Conservation (phyloP, 2,888 invertebrate species). For the Andrena hattorfiana region DNA sequence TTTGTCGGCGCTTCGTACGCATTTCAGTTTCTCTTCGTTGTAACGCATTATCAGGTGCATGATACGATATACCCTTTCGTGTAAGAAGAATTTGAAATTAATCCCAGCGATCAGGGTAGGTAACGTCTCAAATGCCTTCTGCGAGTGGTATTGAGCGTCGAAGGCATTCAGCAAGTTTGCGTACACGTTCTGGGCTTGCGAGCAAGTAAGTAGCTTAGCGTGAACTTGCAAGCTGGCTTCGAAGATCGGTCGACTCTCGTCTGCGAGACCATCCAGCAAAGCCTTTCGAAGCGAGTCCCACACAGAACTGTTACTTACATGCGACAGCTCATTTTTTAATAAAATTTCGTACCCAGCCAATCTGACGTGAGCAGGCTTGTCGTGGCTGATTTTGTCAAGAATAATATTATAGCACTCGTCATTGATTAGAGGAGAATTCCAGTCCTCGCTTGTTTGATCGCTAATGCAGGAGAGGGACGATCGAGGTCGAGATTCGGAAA, state of each 20-base stretch:
- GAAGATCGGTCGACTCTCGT: slow-evolving; percentile 80
- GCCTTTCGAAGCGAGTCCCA: slow-evolving; percentile 77
- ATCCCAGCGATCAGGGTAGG: slow-evolving; percentile 80
- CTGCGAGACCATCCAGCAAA: slow-evolving; percentile 78
- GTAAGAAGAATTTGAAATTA: slow-evolving; percentile 81
- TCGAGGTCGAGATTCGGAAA: slow-evolving; percentile 69
- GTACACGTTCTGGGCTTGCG: slow-evolving; percentile 74
- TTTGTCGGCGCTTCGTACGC: slow-evolving; percentile 75
- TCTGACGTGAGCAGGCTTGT: slow-evolving; percentile 82
- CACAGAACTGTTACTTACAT: slow-evolving; percentile 64
- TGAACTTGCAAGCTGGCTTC: slow-evolving; percentile 81
- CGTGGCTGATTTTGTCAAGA: slow-evolving; percentile 76
- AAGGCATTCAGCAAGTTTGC: slow-evolving; percentile 78
- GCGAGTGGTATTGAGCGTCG: slow-evolving; percentile 76
- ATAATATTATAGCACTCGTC: slow-evolving; percentile 72
- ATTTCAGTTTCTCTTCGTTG: slow-evolving; percentile 80
- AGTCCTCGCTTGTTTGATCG: slow-evolving; percentile 80
- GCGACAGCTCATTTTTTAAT: slow-evolving; percentile 77
- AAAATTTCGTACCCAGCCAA: slow-evolving; percentile 82
- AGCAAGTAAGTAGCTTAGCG: slow-evolving; percentile 70
- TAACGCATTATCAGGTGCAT: slow-evolving; percentile 77
- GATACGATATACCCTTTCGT: slow-evolving; percentile 81
- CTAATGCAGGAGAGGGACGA: slow-evolving; percentile 77
- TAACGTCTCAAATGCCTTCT: slow-evolving; percentile 74
- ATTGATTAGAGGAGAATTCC: slow-evolving; percentile 73